Conservation (phyloP, 1,140 invertebrate species). For the Drosophila micromelanica region DNA sequence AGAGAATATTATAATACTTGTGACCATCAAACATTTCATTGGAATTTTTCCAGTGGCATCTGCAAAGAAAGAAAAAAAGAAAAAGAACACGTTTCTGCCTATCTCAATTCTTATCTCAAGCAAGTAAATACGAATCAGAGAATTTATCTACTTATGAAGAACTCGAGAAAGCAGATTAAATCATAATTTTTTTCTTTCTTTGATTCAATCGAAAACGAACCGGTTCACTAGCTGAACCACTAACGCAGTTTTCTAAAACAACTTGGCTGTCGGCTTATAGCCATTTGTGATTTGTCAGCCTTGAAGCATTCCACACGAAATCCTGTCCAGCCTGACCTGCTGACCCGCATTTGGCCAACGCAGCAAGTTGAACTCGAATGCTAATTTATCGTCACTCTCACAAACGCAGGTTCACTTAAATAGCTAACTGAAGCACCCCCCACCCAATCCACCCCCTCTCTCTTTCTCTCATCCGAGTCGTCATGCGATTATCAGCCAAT, state of each 20-base stretch:
- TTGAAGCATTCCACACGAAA: constrained; percentile 39
- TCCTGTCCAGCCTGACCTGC: constrained; percentile 45
- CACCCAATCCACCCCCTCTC: not conserved
- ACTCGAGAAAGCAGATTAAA: not conserved
- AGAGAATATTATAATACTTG: not conserved
- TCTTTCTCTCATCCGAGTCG: constrained; percentile 23
- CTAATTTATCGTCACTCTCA: constrained; percentile 70
- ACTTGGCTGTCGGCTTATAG: constrained; percentile 1
- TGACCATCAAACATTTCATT: constrained; percentile 2
- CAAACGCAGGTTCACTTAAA: constrained; percentile 67
- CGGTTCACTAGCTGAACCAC: constrained; percentile 7
- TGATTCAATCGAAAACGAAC: not conserved
- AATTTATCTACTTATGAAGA: not conserved
- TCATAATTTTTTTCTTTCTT: not conserved
- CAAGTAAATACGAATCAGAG: not conserved
- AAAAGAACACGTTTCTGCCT: constrained; percentile 1
- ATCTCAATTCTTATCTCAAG: constrained; percentile 11
- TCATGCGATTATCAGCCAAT: constrained; percentile 81
- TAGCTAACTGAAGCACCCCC: not conserved
- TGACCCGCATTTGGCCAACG: constrained; percentile 61
- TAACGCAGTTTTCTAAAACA: too few species aligned
- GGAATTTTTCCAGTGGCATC: constrained; percentile 7
- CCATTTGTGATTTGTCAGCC: constrained; percentile 21
- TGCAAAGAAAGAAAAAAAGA: not conserved
- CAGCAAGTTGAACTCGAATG: constrained; percentile 55